These are phyloP conservation scores for Brachycybe producta DNA, from an alignment of 2,888 invertebrate species.

Conservation along the genomic window DNA sequence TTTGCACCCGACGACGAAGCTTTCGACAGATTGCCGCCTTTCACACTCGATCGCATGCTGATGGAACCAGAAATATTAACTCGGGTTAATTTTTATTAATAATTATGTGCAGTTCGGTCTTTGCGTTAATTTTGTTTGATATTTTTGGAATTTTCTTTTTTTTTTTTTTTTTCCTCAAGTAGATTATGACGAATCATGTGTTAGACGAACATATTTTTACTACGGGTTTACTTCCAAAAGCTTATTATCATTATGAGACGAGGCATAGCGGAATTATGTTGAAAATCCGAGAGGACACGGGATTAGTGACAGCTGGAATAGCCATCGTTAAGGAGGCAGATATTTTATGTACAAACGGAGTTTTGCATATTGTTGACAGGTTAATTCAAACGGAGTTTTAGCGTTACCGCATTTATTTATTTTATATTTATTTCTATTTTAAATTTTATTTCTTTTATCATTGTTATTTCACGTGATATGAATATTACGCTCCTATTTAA, in stretches of 20 bases:
- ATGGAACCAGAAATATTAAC: constrained; percentile 11
- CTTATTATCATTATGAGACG: constrained; percentile 13
- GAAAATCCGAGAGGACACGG: constrained; percentile 16
- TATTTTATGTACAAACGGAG: constrained; percentile 17
- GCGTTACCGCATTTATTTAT: no score
- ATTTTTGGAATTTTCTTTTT: neutral
- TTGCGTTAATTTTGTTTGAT: no score
- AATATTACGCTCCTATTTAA: no score
- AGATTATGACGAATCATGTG: constrained; percentile 17
- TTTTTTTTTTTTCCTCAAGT: neutral
- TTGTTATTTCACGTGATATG: no score
- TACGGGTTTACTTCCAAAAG: constrained; percentile 12
- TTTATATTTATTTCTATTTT: no score
- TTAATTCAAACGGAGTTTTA: no score
- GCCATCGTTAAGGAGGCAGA: constrained; percentile 7
- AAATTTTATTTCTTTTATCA: no score
- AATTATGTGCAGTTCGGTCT: no score
- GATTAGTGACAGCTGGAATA: constrained; percentile 11
- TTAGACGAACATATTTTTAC: constrained; percentile 14
- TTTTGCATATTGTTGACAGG: constrained; percentile 16
- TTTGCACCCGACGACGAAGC: constrained; percentile 20
- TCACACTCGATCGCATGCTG: constrained; percentile 13
- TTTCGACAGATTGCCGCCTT: constrained; percentile 13
- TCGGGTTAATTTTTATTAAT: neutral
- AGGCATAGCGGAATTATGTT: neutral